Percentiles rank a stretch among this genome's conserved stretches.
These are phyloP conservation scores for Rostratula benghalensis DNA, from an alignment of 2,113 vertebrate genomes.

Conservation along the genomic window DNA sequence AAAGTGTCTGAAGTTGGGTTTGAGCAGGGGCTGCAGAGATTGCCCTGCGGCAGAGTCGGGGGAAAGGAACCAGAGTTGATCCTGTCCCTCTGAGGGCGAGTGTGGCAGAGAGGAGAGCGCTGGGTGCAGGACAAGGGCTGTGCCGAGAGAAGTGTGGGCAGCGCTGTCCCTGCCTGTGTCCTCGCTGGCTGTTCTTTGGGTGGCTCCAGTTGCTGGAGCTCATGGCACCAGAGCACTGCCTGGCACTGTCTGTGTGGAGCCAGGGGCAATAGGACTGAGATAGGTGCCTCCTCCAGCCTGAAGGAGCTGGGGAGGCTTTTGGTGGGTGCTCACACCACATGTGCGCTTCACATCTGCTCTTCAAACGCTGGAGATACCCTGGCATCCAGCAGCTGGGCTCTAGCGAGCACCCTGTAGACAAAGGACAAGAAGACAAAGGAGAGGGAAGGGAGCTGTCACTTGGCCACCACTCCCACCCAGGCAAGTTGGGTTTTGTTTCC, in stretches of 20 bases:
- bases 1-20: not conserved
- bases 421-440: constrained; percentile 7
- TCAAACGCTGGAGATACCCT: not conserved
- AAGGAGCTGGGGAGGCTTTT: not conserved
- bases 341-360: not conserved
- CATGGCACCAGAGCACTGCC: not conserved
- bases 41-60: not conserved
- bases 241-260: rapidly evolving
- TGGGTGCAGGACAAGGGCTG: rapidly evolving
- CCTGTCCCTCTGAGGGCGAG: not conserved
- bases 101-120: not conserved
- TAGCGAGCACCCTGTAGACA: not conserved
- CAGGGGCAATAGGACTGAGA: not conserved
- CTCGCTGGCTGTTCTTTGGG: not conserved
- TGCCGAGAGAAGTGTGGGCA: too few relatives aligned
- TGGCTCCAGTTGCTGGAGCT: not conserved
- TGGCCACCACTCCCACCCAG: not conserved
- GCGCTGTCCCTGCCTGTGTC: not conserved
- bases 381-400: not conserved
- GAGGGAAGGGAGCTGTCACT: constrained; percentile 9
- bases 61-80: not conserved
- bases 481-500: constrained; percentile 33
- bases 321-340: not conserved
- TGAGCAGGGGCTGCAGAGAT: not conserved
- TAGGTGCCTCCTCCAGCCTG: not conserved